Conservation (phyloP, 2,797 vertebrate genomes). For the Serranus cabrilla region DNA sequence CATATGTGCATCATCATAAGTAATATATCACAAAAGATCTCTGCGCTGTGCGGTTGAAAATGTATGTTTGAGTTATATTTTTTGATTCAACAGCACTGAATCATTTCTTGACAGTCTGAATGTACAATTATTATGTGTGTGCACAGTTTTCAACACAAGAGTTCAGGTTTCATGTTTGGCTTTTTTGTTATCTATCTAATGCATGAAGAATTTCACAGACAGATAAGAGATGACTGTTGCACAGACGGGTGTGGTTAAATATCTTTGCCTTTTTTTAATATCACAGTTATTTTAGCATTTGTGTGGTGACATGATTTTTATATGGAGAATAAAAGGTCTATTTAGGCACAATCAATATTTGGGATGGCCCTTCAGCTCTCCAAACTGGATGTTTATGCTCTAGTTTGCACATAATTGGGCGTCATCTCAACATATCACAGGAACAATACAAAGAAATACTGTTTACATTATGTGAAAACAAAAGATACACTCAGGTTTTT, state of each 20-base stretch:
- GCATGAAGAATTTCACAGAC: slow-evolving; percentile 57
- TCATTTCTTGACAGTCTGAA: slow-evolving; percentile 69
- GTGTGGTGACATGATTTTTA: slow-evolving; percentile 36
- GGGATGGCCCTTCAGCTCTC: slow-evolving; percentile 36
- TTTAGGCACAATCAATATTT: slow-evolving; percentile 48
- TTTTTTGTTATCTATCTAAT: slow-evolving; percentile 43
- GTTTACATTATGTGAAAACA: slow-evolving; percentile 48
- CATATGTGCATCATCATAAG: slow-evolving; percentile 76
- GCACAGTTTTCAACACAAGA: slow-evolving; percentile 60
- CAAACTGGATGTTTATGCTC: slow-evolving; percentile 29
- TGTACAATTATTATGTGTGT: slow-evolving; percentile 64
- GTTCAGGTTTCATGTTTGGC: slow-evolving; percentile 38
- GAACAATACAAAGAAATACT: slow-evolving; percentile 42
- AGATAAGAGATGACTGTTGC: slow-evolving; percentile 57
- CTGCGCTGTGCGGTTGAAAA: slow-evolving; percentile 41
- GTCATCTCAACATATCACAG: slow-evolving; percentile 31
- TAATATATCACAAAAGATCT: slow-evolving; percentile 62
- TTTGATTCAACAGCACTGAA: slow-evolving; percentile 63
- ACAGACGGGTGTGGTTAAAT: slow-evolving; percentile 35
- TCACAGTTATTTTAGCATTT: slow-evolving; percentile 15
- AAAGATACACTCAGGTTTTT: slow-evolving; percentile 50
- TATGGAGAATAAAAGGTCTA: slow-evolving; percentile 22
- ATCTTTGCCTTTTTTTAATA: slow-evolving; percentile 29
- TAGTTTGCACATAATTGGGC: slow-evolving; percentile 34
- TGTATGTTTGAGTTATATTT: slow-evolving; percentile 62